These are phyloP conservation scores for Cecidostiba fungosa DNA, from an alignment of 2,888 invertebrate species.

Conservation along the genomic window DNA sequence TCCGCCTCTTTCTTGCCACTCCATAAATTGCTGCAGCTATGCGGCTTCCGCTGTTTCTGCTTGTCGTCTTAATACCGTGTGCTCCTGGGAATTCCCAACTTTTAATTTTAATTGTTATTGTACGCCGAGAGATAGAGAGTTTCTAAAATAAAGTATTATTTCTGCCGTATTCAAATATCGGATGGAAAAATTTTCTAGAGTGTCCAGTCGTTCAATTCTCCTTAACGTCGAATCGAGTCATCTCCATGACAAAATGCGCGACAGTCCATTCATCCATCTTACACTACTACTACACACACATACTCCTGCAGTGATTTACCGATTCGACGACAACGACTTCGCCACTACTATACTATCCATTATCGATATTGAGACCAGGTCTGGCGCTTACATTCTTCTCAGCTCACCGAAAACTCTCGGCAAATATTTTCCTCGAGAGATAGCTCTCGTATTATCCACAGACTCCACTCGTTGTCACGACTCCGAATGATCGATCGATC, in stretches of 20 bases:
- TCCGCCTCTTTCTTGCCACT: constrained; percentile 25
- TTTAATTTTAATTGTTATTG: neutral
- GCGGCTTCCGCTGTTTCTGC: constrained; percentile 1
- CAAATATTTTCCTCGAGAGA: constrained; percentile 40
- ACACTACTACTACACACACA: neutral
- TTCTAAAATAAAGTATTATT: too few species aligned
- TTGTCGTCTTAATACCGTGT: constrained; percentile 3
- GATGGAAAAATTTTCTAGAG: too few species aligned
- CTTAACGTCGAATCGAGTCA: constrained; percentile 57
- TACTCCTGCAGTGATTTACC: constrained; percentile 17
- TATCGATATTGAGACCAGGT: constrained; percentile 49
- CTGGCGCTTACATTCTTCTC: neutral
- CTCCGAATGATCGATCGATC: constrained; percentile 11
- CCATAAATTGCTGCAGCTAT: neutral
- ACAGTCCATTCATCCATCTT: constrained; percentile 48
- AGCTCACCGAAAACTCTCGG: neutral
- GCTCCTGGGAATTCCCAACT: neutral
- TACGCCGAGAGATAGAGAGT: too few species aligned
- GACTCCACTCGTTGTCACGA: neutral
- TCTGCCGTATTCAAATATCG: too few species aligned
- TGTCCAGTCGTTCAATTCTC: constrained; percentile 25
- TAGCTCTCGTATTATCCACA: too few species aligned
- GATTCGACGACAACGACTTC: neutral
- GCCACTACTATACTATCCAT: constrained; percentile 29
- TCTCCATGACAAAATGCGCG: constrained; percentile 50